These are phyloP conservation scores for Pemphredon lugubris DNA, from an alignment of 2,888 invertebrate species.

Conservation along the genomic window DNA sequence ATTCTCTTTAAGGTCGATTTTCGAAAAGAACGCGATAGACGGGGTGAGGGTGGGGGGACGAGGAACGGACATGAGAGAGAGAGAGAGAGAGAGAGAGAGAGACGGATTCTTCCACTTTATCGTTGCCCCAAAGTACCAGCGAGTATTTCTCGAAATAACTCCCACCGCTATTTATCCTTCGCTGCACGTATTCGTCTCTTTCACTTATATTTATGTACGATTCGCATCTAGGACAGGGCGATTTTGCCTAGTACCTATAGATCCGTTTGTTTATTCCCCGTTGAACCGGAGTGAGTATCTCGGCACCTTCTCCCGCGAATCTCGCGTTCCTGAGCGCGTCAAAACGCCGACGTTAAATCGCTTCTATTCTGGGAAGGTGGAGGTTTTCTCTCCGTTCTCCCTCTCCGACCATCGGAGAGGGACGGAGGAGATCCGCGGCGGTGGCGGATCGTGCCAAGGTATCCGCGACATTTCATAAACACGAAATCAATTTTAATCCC, in stretches of 20 bases:
- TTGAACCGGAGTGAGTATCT: neutral
- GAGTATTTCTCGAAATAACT: too few species aligned
- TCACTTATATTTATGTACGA: neutral
- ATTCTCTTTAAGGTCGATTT: too few species aligned
- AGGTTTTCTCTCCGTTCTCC: constrained; percentile 44
- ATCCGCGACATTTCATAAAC: constrained; percentile 76
- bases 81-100: neutral
- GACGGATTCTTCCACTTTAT: neutral
- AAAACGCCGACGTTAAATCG: constrained; percentile 62
- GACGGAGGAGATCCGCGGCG: constrained; percentile 18
- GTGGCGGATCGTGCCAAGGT: constrained; percentile 64
- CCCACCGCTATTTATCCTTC: too few species aligned
- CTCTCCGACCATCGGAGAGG: too few species aligned
- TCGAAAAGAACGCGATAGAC: too few species aligned
- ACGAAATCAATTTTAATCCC: constrained; percentile 77
- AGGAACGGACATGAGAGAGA: too few species aligned
- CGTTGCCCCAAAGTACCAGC: too few species aligned
- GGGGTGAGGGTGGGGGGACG: too few species aligned
- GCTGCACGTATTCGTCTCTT: too few species aligned
- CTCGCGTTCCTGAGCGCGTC: constrained; percentile 22
- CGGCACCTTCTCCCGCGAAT: constrained; percentile 6
- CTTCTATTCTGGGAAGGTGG: constrained; percentile 73
- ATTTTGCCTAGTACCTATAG: neutral
- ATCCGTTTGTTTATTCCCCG: neutral
- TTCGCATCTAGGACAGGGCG: constrained; percentile 8